A percentile compares a stretch with the other conserved stretches of the same genome.
Conservation (phyloP, 1,140 invertebrate genomes). For the Lepidurus packardi region DNA sequence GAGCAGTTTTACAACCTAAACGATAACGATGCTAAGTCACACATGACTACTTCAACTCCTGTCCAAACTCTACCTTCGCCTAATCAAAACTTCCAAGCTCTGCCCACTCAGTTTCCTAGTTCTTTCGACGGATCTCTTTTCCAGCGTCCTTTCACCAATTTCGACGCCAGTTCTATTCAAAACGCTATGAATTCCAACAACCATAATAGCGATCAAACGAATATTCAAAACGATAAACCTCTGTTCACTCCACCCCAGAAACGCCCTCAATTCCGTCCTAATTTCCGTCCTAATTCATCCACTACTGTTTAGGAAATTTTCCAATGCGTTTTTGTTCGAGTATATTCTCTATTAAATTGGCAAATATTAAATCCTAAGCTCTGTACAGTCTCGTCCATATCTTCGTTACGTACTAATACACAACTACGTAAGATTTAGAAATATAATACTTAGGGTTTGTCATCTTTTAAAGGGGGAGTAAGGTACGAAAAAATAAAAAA, state of each 20-base stretch:
- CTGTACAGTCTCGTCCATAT: neutral
- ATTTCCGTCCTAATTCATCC: neutral
- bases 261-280: neutral
- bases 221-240: neutral
- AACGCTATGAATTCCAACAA: neutral
- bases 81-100: neutral
- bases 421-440: neutral
- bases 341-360: neutral
- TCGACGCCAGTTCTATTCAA: neutral
- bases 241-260: neutral
- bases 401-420: neutral
- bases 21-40: neutral
- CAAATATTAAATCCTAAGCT: neutral
- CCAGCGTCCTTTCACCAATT: neutral
- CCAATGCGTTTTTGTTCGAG: neutral
- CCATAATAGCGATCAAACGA: neutral
- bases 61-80: neutral
- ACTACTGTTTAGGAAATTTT: neutral
- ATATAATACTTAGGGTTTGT: conserved; percentile 35
- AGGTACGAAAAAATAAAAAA: too few species aligned
- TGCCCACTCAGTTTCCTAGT: neutral
- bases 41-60: neutral
- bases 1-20: conserved; percentile 6
- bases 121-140: neutral
- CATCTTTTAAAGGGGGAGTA: too few species aligned